phyloP scores from a whole-genome alignment of 2,113 vertebrate species.

The Callopanchax toddi region DNA sequence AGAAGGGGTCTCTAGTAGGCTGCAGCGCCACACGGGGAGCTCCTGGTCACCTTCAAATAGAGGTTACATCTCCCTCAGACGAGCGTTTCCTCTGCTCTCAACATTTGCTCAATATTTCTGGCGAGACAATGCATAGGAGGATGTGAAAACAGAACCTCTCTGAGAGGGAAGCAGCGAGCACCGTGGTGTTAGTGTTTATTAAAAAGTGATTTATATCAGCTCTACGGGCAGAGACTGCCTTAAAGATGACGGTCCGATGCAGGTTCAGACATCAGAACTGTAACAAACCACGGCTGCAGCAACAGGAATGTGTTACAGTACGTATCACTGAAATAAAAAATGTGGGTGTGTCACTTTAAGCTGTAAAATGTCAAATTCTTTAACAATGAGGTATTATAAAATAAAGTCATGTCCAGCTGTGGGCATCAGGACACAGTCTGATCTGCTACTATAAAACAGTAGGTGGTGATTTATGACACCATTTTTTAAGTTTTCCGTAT shows the following conservation, averaged over 20 bases:
- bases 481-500: too few relatives aligned
- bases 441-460: background rate
- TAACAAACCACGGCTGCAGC: too few relatives aligned
- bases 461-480: background rate
- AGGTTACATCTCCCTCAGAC: slow-evolving; percentile 66
- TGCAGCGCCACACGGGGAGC: slow-evolving; percentile 21
- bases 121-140: background rate
- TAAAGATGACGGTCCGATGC: too few relatives aligned
- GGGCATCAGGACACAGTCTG: too few relatives aligned
- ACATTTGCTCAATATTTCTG: slow-evolving; percentile 19
- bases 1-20: slow-evolving; percentile 70
- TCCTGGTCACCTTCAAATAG: slow-evolving; percentile 77
- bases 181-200: slow-evolving; percentile 4
- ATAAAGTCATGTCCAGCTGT: too few relatives aligned
- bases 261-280: background rate
- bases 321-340: too few relatives aligned
- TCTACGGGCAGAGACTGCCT: too few relatives aligned
- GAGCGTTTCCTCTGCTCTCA: slow-evolving; percentile 52
- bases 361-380: too few relatives aligned
- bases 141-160: background rate
- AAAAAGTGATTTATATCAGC: slow-evolving; percentile 6
- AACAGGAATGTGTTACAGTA: background rate
- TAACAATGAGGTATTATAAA: too few relatives aligned
- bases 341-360: too few relatives aligned
- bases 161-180: slow-evolving; percentile 14